These are phyloP conservation scores for Eupithecia abbreviata DNA, from an alignment of 2,888 invertebrate species.

Conservation along the genomic window DNA sequence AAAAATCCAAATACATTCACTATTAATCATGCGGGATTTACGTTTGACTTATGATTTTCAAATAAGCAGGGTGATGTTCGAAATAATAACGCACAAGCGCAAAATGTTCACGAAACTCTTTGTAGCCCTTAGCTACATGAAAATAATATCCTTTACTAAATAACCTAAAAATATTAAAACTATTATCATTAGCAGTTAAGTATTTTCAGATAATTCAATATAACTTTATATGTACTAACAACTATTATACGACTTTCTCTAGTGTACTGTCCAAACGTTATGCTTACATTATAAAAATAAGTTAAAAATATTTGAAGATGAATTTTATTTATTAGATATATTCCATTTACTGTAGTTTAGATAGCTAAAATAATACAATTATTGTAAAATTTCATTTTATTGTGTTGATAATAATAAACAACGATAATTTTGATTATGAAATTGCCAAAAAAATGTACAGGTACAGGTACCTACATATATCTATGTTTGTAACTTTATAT, in stretches of 20 bases:
- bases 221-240: slow-evolving; percentile 5
- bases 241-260: slow-evolving; percentile 12
- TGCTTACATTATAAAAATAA: slow-evolving; percentile 21
- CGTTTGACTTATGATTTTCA: slow-evolving; percentile 43
- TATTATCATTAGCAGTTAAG: slow-evolving; percentile 20
- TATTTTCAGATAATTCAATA: slow-evolving; percentile 23
- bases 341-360: slow-evolving; percentile 40
- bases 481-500: background rate
- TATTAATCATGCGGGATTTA: background rate
- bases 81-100: slow-evolving; percentile 70
- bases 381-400: slow-evolving; percentile 15
- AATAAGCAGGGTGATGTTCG: slow-evolving; percentile 64
- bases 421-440: slow-evolving; percentile 14
- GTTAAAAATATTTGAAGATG: slow-evolving; percentile 16
- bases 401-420: slow-evolving; percentile 27
- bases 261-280: slow-evolving; percentile 27
- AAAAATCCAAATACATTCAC: background rate
- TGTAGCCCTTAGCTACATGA: background rate
- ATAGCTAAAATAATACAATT: slow-evolving; percentile 37
- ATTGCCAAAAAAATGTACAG: slow-evolving; percentile 19
- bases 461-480: background rate
- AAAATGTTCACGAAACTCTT: slow-evolving; percentile 34
- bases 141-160: background rate
- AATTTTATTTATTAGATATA: slow-evolving; percentile 31
- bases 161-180: background rate